phyloP scores from a whole-genome alignment of 2,797 vertebrate species.

The Margarornis squamiger region DNA sequence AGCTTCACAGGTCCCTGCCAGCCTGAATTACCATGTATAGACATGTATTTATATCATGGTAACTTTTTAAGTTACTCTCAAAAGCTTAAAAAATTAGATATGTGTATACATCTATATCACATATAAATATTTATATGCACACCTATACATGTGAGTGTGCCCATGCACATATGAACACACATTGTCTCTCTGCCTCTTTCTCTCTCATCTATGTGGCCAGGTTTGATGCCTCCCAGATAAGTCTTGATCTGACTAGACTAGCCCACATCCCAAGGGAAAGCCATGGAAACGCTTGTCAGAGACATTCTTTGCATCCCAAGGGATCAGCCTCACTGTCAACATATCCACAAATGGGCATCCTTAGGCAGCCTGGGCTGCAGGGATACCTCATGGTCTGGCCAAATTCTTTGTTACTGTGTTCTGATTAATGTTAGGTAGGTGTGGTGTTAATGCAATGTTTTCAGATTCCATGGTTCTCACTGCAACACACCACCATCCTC shows the following conservation, averaged over 20 bases:
- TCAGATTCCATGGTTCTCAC: accelerated
- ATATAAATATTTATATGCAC: not conserved
- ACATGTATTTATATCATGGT: not conserved
- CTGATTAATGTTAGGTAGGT: not conserved
- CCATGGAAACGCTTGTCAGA: not conserved
- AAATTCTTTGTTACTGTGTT: not conserved
- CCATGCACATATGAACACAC: accelerated
- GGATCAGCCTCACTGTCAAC: not conserved
- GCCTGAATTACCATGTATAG: not conserved
- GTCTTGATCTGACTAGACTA: not conserved
- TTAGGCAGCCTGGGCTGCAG: not conserved
- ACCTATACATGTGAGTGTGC: not conserved
- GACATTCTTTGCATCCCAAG: not conserved
- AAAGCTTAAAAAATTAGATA: not conserved
- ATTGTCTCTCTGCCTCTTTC: not conserved
- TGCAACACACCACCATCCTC: not conserved
- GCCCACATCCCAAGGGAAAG: not conserved
- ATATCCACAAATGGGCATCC: accelerated
- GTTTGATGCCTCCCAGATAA: not conserved
- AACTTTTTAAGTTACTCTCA: not conserved
- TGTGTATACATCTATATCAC: accelerated
- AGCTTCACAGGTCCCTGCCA: not conserved
- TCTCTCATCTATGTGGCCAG: not conserved
- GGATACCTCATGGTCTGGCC: not conserved
- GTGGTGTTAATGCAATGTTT: not conserved